phyloP scores from a whole-genome alignment of 2,888 invertebrate species.

The Nasonovia ribisnigri region DNA sequence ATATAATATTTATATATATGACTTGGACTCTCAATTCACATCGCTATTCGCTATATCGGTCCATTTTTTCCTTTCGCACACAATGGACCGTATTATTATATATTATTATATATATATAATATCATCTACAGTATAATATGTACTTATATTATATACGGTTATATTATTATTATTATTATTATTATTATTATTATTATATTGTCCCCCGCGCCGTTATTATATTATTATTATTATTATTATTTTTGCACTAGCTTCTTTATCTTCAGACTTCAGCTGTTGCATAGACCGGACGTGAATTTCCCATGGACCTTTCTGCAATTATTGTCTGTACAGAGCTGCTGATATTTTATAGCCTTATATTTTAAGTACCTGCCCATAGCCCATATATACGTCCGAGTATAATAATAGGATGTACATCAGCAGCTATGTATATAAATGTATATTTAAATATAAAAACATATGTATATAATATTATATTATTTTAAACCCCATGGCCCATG shows the following conservation, averaged over 20 bases:
- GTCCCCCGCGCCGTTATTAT: conserved; percentile 36
- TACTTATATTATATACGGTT: neutral
- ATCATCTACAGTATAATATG: neutral
- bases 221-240: conserved; percentile 10
- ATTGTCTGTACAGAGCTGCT: neutral
- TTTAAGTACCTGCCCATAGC: neutral
- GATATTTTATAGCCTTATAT: neutral
- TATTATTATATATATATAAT: neutral
- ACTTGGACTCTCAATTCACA: neutral
- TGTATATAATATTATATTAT: neutral
- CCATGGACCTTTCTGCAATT: conserved; percentile 40
- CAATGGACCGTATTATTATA: conserved; percentile 35
- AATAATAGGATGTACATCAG: neutral
- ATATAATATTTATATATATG: neutral
- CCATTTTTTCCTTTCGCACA: conserved; percentile 5
- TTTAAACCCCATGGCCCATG: neutral
- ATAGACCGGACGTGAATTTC: conserved; percentile 29
- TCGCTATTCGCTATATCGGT: neutral
- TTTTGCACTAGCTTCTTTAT: conserved; percentile 6
- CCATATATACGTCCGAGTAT: neutral
- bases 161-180: neutral
- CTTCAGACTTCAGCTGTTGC: neutral
- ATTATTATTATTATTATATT: neutral
- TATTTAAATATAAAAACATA: neutral
- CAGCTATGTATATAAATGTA: neutral